Percentiles rank a stretch among this genome's conserved stretches.
Evolutionary conservation across 2,797 vertebrate species (phyloP).

Genomic region (Chromobotia macracanthus): DNA sequence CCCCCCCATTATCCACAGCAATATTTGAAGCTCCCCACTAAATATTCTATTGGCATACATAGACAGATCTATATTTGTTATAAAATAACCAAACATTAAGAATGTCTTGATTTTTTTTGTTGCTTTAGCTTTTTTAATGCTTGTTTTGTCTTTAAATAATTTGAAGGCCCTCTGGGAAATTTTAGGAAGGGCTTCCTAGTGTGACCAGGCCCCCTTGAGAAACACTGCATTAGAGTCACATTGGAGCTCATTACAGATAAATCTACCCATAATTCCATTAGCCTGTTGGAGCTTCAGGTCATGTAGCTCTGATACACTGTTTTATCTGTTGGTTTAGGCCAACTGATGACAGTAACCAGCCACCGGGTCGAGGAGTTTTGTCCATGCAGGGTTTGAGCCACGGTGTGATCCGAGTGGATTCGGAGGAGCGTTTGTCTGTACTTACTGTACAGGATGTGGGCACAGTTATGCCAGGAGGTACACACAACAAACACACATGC

Average conservation of each 20-base stretch:
- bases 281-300: not conserved
- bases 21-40: too few species aligned
- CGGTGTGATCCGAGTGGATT: constrained; percentile 93
- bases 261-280: not conserved
- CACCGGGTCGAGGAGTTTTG: constrained; percentile 91
- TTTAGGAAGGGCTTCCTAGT: too few species aligned
- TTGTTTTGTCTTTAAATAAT: too few species aligned
- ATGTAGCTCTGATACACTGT: too few species aligned
- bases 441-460: constrained; percentile 97
- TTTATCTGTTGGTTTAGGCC: constrained; percentile 77
- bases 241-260: not conserved
- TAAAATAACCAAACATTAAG: too few species aligned
- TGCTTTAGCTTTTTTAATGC: too few species aligned
- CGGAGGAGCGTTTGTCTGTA: constrained; percentile 94
- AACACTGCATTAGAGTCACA: not conserved
- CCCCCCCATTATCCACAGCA: too few species aligned
- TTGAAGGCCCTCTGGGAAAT: too few species aligned
- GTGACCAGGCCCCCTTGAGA: too few species aligned
- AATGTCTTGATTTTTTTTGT: too few species aligned
- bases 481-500: not conserved
- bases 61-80: too few species aligned
- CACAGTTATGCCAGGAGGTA: constrained; percentile 95
- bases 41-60: too few species aligned
- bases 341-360: constrained; percentile 96
- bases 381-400: constrained; percentile 97